Percentiles rank a stretch among this genome's conserved stretches.
Evolutionary conservation across 2,113 vertebrate genomes (phyloP).

Genomic region (Limnothrissa miodon): DNA sequence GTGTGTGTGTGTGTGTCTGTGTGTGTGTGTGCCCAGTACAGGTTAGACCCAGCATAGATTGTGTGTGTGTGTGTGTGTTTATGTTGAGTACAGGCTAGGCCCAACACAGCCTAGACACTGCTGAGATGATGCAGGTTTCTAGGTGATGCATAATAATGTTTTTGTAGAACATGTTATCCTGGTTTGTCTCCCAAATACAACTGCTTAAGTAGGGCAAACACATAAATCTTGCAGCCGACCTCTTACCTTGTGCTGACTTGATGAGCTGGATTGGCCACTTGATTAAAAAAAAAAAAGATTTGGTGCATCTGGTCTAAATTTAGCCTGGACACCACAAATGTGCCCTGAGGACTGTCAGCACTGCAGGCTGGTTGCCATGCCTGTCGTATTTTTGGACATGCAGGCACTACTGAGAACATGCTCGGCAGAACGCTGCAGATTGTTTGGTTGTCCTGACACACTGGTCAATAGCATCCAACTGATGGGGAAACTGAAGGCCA

Average conservation of each 20-base stretch:
- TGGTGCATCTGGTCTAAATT: background rate
- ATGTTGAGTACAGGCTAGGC: background rate
- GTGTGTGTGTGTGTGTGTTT: too few species aligned
- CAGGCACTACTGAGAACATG: too few species aligned
- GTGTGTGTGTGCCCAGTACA: too few species aligned
- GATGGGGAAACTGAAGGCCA: too few species aligned
- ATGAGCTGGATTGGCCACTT: background rate
- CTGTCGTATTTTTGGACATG: too few species aligned
- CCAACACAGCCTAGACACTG: background rate
- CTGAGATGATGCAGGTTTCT: background rate
- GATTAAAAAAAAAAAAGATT: background rate
- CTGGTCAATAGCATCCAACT: too few species aligned
- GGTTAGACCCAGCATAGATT: too few species aligned
- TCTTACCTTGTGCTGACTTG: background rate
- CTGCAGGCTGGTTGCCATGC: too few species aligned
- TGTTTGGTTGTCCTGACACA: too few species aligned
- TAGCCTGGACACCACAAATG: background rate
- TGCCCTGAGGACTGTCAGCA: background rate
- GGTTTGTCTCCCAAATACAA: too few species aligned
- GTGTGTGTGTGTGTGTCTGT: too few species aligned
- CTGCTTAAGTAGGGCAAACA: background rate
- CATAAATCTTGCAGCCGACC: background rate
- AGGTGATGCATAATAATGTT: background rate
- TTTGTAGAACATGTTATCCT: background rate
- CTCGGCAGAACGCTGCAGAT: too few species aligned